Percentiles rank a stretch among this genome's conserved stretches.
Conservation (phyloP, 2,113 vertebrate genomes). For the Muntiacus reevesi region DNA sequence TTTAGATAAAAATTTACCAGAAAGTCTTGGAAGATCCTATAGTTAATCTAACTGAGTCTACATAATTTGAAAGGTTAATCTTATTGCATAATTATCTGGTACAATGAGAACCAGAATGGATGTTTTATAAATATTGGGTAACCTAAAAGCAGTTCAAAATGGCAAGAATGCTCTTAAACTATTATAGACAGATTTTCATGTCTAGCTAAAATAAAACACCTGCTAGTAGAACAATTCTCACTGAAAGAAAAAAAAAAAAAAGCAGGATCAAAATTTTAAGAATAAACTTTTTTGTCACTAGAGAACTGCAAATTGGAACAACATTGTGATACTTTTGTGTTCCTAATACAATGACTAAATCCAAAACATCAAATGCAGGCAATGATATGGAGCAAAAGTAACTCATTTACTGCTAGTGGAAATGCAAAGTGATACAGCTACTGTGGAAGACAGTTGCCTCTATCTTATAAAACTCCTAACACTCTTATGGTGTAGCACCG, state of each 20-base stretch:
- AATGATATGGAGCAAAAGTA: neutral
- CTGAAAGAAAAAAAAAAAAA: neutral
- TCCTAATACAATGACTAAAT: neutral
- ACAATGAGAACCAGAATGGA: neutral
- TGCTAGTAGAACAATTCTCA: neutral
- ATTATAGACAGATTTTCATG: neutral
- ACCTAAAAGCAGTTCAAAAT: neutral
- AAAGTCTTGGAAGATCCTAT: neutral
- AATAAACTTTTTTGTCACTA: neutral
- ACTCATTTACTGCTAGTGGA: neutral
- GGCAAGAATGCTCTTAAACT: neutral
- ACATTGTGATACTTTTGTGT: neutral
- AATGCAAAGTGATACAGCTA: neutral
- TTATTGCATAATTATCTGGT: neutral
- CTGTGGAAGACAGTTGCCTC: neutral
- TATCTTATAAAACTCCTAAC: neutral
- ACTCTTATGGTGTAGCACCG: fast-evolving
- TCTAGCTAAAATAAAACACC: neutral
- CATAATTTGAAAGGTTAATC: neutral
- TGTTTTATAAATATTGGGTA: neutral
- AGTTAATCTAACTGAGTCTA: neutral
- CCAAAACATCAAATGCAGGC: neutral
- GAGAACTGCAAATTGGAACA: neutral
- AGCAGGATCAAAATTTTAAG: neutral
- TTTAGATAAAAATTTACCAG: neutral